These are phyloP conservation scores for Emberiza fucata DNA, from an alignment of 2,113 vertebrate species.

Conservation along the genomic window DNA sequence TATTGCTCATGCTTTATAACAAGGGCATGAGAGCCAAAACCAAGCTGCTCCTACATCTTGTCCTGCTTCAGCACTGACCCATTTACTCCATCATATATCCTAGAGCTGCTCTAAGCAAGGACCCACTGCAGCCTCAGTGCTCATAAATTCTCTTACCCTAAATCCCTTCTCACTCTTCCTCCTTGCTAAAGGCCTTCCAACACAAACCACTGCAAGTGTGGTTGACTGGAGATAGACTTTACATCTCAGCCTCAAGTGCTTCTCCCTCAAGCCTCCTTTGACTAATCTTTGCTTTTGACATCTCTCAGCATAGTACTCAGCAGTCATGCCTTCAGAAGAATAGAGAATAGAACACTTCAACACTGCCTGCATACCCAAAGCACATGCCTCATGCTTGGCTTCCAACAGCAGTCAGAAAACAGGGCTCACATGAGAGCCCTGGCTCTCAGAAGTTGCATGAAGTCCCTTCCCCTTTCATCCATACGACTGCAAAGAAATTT, in stretches of 20 bases:
- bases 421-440: not conserved
- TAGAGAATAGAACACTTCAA: not conserved
- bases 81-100: not conserved
- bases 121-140: not conserved
- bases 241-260: not conserved
- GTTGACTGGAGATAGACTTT: not conserved
- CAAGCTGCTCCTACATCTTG: not conserved
- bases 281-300: not conserved
- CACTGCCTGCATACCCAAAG: not conserved
- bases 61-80: not conserved
- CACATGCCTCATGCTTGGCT: fast-evolving
- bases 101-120: not conserved
- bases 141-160: not conserved
- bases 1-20: not conserved
- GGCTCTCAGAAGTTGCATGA: not conserved
- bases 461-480: not conserved
- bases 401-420: not conserved
- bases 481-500: not conserved
- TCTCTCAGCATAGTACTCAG: not conserved
- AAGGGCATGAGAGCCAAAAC: not conserved
- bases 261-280: not conserved
- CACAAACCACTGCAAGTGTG: not conserved
- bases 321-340: not conserved
- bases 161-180: not conserved
- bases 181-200: not conserved